Percentiles rank a stretch among this genome's conserved stretches.
phyloP scores from a whole-genome alignment of 2,888 invertebrate species.

The Tinea pellionella region DNA sequence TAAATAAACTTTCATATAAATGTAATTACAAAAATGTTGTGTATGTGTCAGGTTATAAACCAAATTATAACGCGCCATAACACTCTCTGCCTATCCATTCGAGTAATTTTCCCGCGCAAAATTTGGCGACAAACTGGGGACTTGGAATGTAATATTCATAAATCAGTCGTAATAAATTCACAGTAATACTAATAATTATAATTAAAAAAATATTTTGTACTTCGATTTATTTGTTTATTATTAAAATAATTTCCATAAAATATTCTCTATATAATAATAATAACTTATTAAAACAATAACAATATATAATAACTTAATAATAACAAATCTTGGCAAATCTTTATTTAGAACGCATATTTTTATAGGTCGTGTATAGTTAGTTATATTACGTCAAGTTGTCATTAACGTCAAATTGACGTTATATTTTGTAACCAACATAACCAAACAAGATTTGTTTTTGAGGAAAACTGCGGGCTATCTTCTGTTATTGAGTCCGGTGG shows the following conservation, averaged over 20 bases:
- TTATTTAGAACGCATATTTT: too few relatives aligned
- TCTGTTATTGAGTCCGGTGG: too few relatives aligned
- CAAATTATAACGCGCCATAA: conserved; percentile 67
- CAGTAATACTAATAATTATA: not conserved
- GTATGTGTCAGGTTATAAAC: conserved; percentile 56
- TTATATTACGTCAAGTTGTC: not conserved
- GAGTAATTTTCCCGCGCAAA: conserved; percentile 54
- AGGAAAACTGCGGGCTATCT: too few relatives aligned
- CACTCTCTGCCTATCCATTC: conserved; percentile 57
- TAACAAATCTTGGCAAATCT: too few relatives aligned
- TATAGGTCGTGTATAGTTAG: not conserved
- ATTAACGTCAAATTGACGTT: not conserved
- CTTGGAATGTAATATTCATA: not conserved
- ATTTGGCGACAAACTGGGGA: conserved; percentile 42
- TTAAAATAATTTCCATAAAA: too few relatives aligned
- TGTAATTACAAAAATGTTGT: too few relatives aligned
- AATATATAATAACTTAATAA: too few relatives aligned
- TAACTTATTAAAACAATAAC: too few relatives aligned
- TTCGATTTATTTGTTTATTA: too few relatives aligned
- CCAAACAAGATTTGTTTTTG: not conserved
- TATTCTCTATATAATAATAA: too few relatives aligned
- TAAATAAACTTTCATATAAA: too few relatives aligned
- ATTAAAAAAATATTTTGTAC: too few relatives aligned
- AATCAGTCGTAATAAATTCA: not conserved
- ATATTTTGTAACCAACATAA: not conserved